Conservation (phyloP, 2,888 invertebrate genomes). For the Drosophila atroscutellata region DNA sequence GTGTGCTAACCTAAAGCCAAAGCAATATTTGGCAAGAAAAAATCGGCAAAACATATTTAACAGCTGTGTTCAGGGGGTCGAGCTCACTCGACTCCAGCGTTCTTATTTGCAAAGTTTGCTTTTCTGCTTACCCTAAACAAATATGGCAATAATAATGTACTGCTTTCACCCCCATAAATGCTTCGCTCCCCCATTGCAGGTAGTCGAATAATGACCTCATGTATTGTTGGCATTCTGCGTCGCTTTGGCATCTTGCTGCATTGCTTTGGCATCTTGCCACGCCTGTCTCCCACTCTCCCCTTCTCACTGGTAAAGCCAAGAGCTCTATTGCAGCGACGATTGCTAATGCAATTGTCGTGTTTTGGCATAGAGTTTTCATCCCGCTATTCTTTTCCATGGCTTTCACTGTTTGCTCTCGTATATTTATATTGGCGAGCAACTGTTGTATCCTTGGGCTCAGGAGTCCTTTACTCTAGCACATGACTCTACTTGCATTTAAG, state of each 20-base stretch:
- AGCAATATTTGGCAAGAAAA: background rate
- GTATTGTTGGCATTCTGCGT: slow-evolving; percentile 6
- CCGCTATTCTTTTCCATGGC: slow-evolving; percentile 17
- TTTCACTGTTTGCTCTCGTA: slow-evolving; percentile 13
- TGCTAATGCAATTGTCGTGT: slow-evolving; percentile 58
- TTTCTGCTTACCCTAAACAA: background rate
- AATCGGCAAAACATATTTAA: background rate
- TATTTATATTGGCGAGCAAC: slow-evolving; percentile 34
- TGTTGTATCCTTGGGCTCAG: slow-evolving; percentile 46
- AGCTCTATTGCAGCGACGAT: slow-evolving; percentile 18
- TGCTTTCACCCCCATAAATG: background rate
- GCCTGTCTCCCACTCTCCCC: background rate
- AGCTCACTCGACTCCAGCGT: background rate
- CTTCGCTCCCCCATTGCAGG: slow-evolving; percentile 1
- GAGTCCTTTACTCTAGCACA: slow-evolving; percentile 21
- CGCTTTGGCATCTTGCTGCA: slow-evolving; percentile 10
- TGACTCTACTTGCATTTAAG: slow-evolving; percentile 32
- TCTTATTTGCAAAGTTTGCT: background rate
- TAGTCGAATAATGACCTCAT: slow-evolving; percentile 13
- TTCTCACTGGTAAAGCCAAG: background rate
- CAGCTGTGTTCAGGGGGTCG: background rate
- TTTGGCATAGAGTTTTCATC: slow-evolving; percentile 31
- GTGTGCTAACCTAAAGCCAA: background rate
- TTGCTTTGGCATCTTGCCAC: background rate
- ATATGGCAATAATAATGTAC: background rate